Percentiles rank a stretch among this genome's conserved stretches.
phyloP scores from a whole-genome alignment of 2,888 invertebrate genomes.

The Metopia argyrocephala region DNA sequence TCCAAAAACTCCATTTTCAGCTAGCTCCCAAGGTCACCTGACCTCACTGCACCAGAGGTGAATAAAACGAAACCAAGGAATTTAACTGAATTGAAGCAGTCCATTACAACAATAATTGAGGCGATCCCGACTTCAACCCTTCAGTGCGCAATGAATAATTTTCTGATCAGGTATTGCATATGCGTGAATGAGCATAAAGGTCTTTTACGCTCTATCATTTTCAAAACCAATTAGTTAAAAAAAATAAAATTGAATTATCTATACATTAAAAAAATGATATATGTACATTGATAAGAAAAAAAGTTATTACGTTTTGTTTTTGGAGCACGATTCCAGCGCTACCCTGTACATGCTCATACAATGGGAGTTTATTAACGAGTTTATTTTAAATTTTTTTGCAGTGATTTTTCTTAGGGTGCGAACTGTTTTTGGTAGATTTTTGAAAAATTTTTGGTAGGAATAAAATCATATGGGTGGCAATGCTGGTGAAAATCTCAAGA shows the following conservation, averaged over 20 bases:
- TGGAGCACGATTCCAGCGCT: no score
- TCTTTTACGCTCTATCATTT: not conserved
- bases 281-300: not conserved
- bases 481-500: no score
- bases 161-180: not conserved
- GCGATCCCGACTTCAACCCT: conserved; percentile 3
- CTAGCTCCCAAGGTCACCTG: not conserved
- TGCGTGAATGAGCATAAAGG: not conserved
- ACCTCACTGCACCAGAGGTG: not conserved
- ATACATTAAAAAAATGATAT: not conserved
- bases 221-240: not conserved
- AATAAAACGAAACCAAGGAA: not conserved
- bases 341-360: no score
- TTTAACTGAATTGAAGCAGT: not conserved
- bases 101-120: conserved; percentile 15
- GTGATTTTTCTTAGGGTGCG: no score
- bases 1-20: not conserved
- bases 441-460: no score
- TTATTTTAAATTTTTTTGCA: no score
- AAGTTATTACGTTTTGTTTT: no score
- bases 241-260: not conserved
- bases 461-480: no score
- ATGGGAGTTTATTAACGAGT: no score
- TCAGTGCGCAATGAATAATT: not conserved
- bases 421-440: no score